A percentile compares a stretch with the other conserved stretches of the same genome.
Conservation (phyloP, 2,888 invertebrate genomes). For the Aleiodes alternator region DNA sequence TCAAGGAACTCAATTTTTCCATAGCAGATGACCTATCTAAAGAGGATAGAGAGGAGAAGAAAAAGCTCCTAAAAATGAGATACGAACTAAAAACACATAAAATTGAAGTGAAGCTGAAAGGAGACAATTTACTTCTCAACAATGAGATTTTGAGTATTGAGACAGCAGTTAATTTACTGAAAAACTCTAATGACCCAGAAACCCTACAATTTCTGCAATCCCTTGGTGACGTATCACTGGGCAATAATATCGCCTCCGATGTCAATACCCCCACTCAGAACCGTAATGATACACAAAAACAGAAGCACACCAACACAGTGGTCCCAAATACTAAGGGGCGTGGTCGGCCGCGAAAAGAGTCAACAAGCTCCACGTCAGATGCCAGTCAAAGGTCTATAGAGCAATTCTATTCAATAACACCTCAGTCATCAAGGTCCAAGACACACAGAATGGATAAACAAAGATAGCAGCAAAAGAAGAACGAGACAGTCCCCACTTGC, state of each 20-base stretch:
- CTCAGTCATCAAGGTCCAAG: no score
- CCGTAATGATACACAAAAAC: no score
- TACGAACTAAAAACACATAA: background rate
- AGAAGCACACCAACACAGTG: no score
- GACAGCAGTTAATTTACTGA: background rate
- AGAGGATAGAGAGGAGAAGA: background rate
- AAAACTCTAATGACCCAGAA: constrained; percentile 3
- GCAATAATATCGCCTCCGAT: background rate
- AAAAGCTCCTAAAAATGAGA: no score
- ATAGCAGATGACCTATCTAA: constrained; percentile 18
- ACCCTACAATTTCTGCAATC: background rate
- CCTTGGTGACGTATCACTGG: background rate
- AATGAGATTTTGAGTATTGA: background rate
- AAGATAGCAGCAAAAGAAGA: background rate
- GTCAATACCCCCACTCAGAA: constrained; percentile 5
- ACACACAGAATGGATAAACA: no score
- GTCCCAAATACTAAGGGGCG: no score
- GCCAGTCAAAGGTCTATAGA: no score
- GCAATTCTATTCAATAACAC: no score
- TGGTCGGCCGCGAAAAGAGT: no score
- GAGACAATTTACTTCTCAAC: background rate
- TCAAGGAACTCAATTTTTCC: constrained; percentile 7
- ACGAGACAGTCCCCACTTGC: background rate
- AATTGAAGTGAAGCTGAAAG: background rate
- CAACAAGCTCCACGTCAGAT: no score